Conservation (phyloP, 2,113 vertebrate species). For the Pollimyrus isidori region DNA sequence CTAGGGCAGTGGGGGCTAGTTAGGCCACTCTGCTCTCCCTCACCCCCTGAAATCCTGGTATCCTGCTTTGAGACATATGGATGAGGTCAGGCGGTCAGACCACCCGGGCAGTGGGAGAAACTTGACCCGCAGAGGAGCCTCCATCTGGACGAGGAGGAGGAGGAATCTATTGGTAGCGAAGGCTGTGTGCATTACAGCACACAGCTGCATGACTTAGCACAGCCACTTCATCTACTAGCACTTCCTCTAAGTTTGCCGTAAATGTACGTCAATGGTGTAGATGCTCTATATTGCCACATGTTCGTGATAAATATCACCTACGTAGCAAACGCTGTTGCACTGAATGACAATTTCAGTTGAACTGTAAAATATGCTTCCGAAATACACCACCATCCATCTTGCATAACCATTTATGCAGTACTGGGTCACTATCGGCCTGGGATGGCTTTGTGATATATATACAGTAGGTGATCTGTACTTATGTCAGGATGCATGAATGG, state of each 20-base stretch:
- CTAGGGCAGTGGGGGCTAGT: neutral
- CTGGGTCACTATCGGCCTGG: neutral
- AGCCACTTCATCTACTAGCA: neutral
- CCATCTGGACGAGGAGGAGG: neutral
- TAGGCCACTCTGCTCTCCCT: neutral
- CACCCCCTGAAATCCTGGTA: neutral
- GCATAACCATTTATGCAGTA: neutral
- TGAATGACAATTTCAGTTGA: neutral
- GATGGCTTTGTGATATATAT: neutral
- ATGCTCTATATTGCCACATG: neutral
- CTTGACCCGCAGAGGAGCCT: neutral
- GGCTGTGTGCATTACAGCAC: neutral
- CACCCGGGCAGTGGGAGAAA: neutral
- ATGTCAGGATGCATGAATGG: neutral
- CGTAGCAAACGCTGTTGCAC: neutral
- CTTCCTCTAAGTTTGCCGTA: neutral
- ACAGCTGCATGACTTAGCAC: neutral
- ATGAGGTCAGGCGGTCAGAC: neutral
- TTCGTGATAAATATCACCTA: neutral
- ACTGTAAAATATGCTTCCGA: neutral
- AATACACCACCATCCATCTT: neutral
- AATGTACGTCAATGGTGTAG: neutral
- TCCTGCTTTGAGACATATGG: neutral
- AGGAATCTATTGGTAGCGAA: neutral
- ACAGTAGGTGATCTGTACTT: neutral